Conservation (phyloP, 2,113 vertebrate species). For the Odontophorus gujanensis region DNA sequence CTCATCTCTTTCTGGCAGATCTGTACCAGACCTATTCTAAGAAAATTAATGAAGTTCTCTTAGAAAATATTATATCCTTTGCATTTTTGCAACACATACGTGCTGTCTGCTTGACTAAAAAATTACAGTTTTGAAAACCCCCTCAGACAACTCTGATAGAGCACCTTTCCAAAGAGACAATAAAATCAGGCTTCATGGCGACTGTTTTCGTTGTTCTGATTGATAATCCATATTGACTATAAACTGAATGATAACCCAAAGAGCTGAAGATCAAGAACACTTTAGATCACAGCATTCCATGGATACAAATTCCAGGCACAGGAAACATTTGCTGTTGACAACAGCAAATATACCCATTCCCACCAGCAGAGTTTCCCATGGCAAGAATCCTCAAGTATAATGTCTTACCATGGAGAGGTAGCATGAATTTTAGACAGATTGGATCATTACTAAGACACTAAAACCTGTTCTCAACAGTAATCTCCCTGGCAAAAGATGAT, state of each 20-base stretch:
- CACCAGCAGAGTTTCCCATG: neutral
- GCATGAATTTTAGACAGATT: neutral
- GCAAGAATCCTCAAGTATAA: neutral
- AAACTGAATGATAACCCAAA: neutral
- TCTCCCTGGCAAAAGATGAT: neutral
- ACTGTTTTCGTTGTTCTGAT: neutral
- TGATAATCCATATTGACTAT: neutral
- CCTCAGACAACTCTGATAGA: neutral
- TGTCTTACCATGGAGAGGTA: neutral
- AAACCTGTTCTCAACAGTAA: neutral
- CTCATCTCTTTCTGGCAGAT: neutral
- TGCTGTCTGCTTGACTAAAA: neutral
- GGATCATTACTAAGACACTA: neutral
- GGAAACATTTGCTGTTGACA: neutral
- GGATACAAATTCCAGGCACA: neutral
- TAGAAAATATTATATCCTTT: constrained; percentile 11
- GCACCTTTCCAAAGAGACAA: neutral
- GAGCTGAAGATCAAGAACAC: neutral
- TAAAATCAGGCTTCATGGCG: neutral
- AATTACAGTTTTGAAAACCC: neutral
- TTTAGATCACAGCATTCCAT: neutral
- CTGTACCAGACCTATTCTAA: neutral
- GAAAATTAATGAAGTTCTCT: neutral
- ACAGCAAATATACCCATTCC: neutral
- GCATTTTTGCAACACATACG: neutral